These are phyloP conservation scores for Oegoconia quadripuncta DNA, from an alignment of 2,888 invertebrate species.

Conservation along the genomic window DNA sequence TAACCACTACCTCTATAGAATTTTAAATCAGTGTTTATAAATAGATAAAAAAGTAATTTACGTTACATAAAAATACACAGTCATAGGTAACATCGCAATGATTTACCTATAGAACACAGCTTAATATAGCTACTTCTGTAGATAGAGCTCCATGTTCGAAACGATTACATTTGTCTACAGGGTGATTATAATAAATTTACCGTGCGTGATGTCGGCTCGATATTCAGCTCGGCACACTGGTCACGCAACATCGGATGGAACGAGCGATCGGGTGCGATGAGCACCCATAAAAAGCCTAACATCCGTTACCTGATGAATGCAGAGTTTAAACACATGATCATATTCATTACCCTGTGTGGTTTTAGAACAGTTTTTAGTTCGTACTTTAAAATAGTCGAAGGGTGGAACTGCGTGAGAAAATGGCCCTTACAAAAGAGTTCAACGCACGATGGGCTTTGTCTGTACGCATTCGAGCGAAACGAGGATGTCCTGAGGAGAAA, in stretches of 20 bases:
- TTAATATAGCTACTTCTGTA: not conserved
- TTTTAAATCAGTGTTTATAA: no score
- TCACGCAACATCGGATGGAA: conserved; percentile 48
- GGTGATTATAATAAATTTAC: conserved; percentile 15
- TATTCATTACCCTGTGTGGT: conserved; percentile 40
- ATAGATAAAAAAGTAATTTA: no score
- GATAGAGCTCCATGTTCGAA: not conserved
- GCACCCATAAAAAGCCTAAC: conserved; percentile 44
- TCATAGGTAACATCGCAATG: no score
- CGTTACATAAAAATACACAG: no score
- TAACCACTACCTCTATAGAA: no score
- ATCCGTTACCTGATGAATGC: conserved; percentile 44
- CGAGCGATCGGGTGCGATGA: conserved; percentile 38
- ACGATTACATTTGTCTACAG: not conserved
- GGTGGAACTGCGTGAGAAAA: conserved; percentile 49
- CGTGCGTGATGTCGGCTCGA: conserved; percentile 31
- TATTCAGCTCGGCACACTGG: conserved; percentile 29
- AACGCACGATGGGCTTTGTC: conserved; percentile 70
- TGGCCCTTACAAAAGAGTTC: conserved; percentile 76
- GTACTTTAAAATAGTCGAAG: conserved; percentile 3
- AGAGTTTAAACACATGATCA: conserved; percentile 26
- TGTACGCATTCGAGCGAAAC: conserved; percentile 54
- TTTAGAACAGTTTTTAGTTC: conserved; percentile 43
- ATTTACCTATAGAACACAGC: no score
- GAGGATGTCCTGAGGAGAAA: conserved; percentile 1